Base-by-base conservation (phyloP, 2,113 vertebrate species). In the Anguilla japonica region DNA sequence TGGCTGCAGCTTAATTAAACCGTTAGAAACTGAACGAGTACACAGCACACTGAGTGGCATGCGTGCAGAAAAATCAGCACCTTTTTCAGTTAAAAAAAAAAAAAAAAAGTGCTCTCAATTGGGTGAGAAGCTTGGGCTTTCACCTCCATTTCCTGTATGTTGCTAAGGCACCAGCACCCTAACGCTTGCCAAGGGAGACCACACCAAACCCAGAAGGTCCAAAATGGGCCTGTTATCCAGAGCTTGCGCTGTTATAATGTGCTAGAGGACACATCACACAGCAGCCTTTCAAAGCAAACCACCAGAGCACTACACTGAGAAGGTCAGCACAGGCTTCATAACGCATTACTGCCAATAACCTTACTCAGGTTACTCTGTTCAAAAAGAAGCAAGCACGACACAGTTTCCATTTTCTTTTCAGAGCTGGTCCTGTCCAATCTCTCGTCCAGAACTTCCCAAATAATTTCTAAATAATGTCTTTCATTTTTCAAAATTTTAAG, bases 371-470 rank as follows among this genome's bases (percentile, higher is more conserved):
- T 75, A 26, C 26, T 34, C 71, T n/a, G 26, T 34, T 75, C 26
- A 22, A 75, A 75, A 34, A 34, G 26, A 34, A 34, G 71, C n/a
- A 34, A 75, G 9, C 90, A 93, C 91, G 89, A 90, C 91, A 85
- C 84, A 89, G 90, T 88, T 88, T 20, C 63, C 26, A n/a, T 26
- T 22, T n/a, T 91, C 89, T 84, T 90, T 85, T 90, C 87, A 87
- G 81, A 89, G 87, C 71, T 29, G 26, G n/a, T n/a, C 90, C 87
- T 90, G 89, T 92, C 94, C 93, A 88, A 92, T 92, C 93, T 75
- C 71, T 75, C 8, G 2, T 75, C 29, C 11, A 34, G 22, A n/a
- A 75, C n/a, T 34, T 9, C 71, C 26, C 71, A 75, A 29, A 15
- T 60, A 0, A 60, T 60, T 60, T n/a, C 63, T 5, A n/a, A 29